Percentiles rank a stretch among this genome's conserved stretches.
phyloP scores from a whole-genome alignment of 2,888 invertebrate genomes.

The Eupithecia dodoneata region DNA sequence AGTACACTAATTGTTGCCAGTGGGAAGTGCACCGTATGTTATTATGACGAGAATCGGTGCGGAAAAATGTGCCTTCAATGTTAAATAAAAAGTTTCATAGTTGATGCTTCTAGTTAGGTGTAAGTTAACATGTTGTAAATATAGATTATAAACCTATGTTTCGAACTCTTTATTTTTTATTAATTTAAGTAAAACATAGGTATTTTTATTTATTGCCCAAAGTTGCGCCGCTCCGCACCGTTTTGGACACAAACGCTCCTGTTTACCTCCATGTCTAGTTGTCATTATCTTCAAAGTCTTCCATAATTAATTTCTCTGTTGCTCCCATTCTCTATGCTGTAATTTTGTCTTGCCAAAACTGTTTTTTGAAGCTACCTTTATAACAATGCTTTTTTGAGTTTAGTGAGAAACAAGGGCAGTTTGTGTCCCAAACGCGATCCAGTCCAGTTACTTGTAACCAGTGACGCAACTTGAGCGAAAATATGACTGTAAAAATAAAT shows the following conservation, averaged over 20 bases:
- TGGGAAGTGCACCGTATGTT: slow-evolving; percentile 67
- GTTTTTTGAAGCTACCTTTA: neutral
- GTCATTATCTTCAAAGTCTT: slow-evolving; percentile 38
- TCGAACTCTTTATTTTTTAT: slow-evolving; percentile 79
- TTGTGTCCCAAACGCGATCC: slow-evolving; percentile 55
- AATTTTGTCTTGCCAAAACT: slow-evolving; percentile 36
- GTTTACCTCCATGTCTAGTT: slow-evolving; percentile 28
- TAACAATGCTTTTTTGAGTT: neutral
- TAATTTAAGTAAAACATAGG: slow-evolving; percentile 71
- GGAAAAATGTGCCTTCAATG: slow-evolving; percentile 84
- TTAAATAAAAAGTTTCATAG: slow-evolving; percentile 80
- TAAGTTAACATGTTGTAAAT: slow-evolving; percentile 79
- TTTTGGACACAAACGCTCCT: slow-evolving; percentile 30
- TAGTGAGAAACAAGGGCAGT: slow-evolving; percentile 31
- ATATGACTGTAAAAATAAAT: slow-evolving; percentile 76
- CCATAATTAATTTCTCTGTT: slow-evolving; percentile 25
- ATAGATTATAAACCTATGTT: slow-evolving; percentile 75
- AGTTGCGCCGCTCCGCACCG: slow-evolving; percentile 55
- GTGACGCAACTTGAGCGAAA: slow-evolving; percentile 52
- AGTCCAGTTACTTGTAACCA: slow-evolving; percentile 49
- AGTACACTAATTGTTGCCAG: slow-evolving; percentile 61
- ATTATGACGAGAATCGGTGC: slow-evolving; percentile 75
- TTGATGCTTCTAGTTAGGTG: slow-evolving; percentile 81
- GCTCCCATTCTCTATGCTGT: slow-evolving; percentile 29
- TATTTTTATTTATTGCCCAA: slow-evolving; percentile 76